phyloP scores from a whole-genome alignment of 37 sponge, comb jelly and placozoan species.

The Amphimedon queenslandica region DNA sequence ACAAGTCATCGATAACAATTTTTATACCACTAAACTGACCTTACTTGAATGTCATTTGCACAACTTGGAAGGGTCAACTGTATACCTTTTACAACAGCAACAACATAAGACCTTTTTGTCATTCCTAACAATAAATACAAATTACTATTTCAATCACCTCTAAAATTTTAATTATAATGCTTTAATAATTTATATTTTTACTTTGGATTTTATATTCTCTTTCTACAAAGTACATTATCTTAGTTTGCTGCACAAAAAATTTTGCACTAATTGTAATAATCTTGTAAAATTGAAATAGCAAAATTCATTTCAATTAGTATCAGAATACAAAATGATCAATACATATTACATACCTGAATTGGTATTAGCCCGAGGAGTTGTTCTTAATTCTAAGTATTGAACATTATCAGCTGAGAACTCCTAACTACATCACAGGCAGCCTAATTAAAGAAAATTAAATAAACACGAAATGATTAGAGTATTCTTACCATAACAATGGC shows the following conservation, averaged over 20 bases:
- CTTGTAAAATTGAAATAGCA: no score
- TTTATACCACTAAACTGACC: slow-evolving; percentile 13
- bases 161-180: no score
- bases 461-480: neutral
- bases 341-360: slow-evolving; percentile 18
- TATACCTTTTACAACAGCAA: slow-evolving; percentile 54
- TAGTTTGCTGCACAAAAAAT: no score
- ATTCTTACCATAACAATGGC: slow-evolving; percentile 49
- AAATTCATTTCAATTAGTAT: neutral
- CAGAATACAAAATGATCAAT: neutral
- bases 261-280: neutral
- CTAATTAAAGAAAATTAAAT: slow-evolving; percentile 7
- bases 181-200: no score
- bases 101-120: slow-evolving; percentile 58
- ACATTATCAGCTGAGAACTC: slow-evolving; percentile 85
- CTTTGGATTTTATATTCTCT: no score
- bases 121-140: slow-evolving; percentile 42
- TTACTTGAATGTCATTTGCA: slow-evolving; percentile 6
- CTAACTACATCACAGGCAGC: slow-evolving; percentile 67
- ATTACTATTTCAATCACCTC: no score
- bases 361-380: slow-evolving; percentile 64
- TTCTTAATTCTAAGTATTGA: slow-evolving; percentile 78
- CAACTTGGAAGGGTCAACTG: no score
- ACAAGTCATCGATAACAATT: neutral
- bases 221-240: no score